phyloP scores from a whole-genome alignment of 2,797 vertebrate genomes.

The Myripristis jacobus region DNA sequence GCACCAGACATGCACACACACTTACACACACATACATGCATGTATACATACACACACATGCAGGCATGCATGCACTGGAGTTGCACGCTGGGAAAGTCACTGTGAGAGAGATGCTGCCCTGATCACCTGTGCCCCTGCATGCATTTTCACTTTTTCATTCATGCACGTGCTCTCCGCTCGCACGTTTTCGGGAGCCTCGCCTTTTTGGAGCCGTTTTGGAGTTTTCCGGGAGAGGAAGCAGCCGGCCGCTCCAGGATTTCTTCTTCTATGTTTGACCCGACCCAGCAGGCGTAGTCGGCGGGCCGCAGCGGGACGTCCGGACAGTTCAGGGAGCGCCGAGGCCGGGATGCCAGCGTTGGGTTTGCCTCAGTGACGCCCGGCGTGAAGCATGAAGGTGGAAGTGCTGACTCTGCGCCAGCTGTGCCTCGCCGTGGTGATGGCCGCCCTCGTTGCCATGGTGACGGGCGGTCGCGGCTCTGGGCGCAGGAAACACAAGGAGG shows the following conservation, averaged over 20 bases:
- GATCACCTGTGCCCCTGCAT: background rate
- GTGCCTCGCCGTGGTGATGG: constrained; percentile 79
- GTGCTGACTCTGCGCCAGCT: constrained; percentile 79
- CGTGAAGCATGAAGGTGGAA: constrained; percentile 79
- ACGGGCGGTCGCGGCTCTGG: constrained; percentile 72
- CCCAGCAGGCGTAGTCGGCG: constrained; percentile 32
- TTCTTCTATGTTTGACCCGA: constrained; percentile 27
- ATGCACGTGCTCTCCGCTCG: background rate
- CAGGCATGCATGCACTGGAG: background rate
- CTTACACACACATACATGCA: background rate
- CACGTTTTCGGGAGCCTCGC: background rate
- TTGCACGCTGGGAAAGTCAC: background rate
- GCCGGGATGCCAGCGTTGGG: constrained; percentile 45
- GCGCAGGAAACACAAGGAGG: constrained; percentile 83
- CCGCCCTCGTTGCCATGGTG: constrained; percentile 70
- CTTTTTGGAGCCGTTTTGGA: background rate
- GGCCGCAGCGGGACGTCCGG: background rate
- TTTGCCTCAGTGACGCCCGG: background rate
- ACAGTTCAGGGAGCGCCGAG: background rate
- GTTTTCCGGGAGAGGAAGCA: constrained; percentile 19
- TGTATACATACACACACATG: background rate
- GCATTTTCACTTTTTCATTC: background rate
- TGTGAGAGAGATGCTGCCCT: too few species aligned
- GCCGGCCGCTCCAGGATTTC: background rate
- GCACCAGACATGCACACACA: background rate